Evolutionary conservation across 2,113 vertebrate genomes (phyloP), one percentile per base, ranked within the genome.

Genomic region (Catharus fuscescens): DNA sequence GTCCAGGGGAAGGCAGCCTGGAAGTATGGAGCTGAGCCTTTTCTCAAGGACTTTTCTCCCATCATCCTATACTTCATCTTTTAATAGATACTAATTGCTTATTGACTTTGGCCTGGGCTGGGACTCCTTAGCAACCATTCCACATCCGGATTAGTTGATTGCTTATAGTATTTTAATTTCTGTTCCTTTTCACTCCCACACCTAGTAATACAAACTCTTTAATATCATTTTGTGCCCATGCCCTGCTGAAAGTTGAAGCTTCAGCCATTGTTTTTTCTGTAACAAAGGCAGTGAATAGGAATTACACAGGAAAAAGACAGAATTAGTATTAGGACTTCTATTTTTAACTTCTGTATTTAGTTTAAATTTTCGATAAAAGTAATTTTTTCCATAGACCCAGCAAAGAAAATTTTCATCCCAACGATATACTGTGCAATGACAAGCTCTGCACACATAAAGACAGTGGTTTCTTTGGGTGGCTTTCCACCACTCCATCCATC

Each of bases 51-150:
- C 28, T 73, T 66, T 71, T 80, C 71, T 86, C 44, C 79, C 28
- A 14, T 81, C 79, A n/a, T 34, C n/a, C 59, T 62, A 7, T 79
- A 79, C 26, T 83, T 95, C 74, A 38, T 73, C 44, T 94, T 92
- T 88, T 92, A 83, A 52, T 66, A 87, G 59, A 79, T 85, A 34
- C 67, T 93, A 83, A 88, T 90, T 86, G 64, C 76, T 66, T 94
- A 74, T 94, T 81, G 85, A 97, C 89, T 90, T 94, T 93, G 90
- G 85, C 92, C 79, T 95, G 87, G 70, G 47, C 40, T 90, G 91
- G 59, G 54, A 81, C 90, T 81, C 64, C 56, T 67, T 84, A 81
- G 45, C 70, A 81, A 79, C 65, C 8, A 23, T 53, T 78, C 80
- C 45, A 95, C 80, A 90, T 92, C 88, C 74, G 16, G 77, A 88